Base-by-base conservation (phyloP, 2,797 vertebrate genomes). In the Rhynchotus rufescens region DNA sequence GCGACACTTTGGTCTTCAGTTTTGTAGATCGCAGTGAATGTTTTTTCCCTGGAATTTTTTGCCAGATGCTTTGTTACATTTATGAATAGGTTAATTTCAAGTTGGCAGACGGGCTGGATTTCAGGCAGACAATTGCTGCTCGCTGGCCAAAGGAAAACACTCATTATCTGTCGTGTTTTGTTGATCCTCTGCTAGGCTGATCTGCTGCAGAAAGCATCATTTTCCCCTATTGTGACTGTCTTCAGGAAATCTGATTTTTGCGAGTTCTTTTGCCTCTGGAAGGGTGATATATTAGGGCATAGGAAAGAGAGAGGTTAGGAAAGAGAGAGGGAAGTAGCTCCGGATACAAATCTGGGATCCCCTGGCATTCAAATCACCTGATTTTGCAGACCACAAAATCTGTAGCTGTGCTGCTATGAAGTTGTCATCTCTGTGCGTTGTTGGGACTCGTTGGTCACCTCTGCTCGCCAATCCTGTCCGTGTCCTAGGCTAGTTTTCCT, bases 131-230 rank as follows among this genome's bases (percentile, higher is more conserved):
- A 77, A 54, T 92, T 84, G 86, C 76, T 86, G 2, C 54, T 75
- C 30, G 66, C 81, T 86, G 72, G 87, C 79, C 75, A 11, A 82
- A 88, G 65, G 90, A 71, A 92, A 91, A 59, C 47, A 45, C 11
- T 82, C 80, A 86, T 93, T 92, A 84, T 91, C 62, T 45, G 21
- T 88, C 80, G 40, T 79, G 73, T 75, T 91, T 90, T 91, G 62
- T 12, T 82, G 88, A 91, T 81, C 59, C 54, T 84, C 76, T 54
- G 36, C 62, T 96, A 90, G 91, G 80, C 84, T 65, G 84, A 72
- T 84, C 86, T 95, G 62, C 65, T 2, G 1, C 19, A 68, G 86
- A 65, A 91, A 92, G 67, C 84, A 74, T 80, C 2, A 32, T 84
- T 94, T 86, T 77, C 49, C 81, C 68, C 22, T 82, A 25, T 47